phyloP scores from a whole-genome alignment of 23 tunicate species.

The Styela plicata region DNA sequence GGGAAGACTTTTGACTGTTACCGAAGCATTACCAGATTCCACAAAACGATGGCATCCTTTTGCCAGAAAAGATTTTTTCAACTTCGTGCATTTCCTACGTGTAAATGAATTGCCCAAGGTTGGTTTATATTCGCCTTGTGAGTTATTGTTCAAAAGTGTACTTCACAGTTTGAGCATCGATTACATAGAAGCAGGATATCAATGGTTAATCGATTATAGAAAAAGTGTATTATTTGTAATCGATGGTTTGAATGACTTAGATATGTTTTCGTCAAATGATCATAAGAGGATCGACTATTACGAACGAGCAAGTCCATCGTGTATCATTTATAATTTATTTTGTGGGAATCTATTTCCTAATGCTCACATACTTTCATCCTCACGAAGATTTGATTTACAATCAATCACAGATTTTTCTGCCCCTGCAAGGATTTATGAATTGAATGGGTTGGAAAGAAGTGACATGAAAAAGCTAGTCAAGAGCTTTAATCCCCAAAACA shows the following conservation, averaged over 20 bases:
- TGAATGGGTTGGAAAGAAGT: conserved; percentile 3
- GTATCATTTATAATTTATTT: conserved; percentile 2
- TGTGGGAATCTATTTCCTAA: conserved; percentile 10
- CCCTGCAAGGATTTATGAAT: background rate
- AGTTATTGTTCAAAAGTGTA: background rate
- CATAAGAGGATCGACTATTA: background rate
- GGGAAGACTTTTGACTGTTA: conserved; percentile 2
- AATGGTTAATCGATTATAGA: background rate
- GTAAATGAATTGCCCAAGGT: background rate
- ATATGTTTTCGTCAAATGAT: background rate
- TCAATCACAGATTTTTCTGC: background rate
- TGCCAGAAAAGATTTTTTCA: conserved; percentile 26
- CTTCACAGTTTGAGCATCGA: background rate
- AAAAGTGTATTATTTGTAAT: conserved; percentile 7
- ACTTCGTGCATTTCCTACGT: conserved; percentile 12
- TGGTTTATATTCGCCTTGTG: background rate
- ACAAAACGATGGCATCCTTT: conserved; percentile 21
- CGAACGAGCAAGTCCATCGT: background rate
- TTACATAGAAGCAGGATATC: background rate
- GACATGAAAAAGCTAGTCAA: conserved; percentile 6
- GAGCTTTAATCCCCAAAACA: background rate
- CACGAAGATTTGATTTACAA: background rate
- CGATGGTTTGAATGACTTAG: conserved; percentile 1
- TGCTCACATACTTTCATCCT: conserved; percentile 7
- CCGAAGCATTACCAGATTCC: background rate